Evolutionary conservation across 1,140 invertebrate species (phyloP).

Genomic region (Cotesia typhae): DNA sequence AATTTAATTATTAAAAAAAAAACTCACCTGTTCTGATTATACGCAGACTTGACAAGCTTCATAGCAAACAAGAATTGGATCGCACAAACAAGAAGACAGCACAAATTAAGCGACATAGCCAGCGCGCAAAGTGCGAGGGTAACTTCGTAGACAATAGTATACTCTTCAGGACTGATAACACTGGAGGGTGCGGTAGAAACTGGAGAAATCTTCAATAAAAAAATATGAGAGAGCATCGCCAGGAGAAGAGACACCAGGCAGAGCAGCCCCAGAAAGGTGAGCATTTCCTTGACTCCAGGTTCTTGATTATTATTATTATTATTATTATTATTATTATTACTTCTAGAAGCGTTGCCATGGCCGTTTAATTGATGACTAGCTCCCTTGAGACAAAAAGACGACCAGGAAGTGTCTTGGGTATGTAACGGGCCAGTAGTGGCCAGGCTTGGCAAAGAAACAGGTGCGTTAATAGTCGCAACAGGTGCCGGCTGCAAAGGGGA

Average conservation of each 20-base stretch:
- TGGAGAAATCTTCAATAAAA: slow-evolving; percentile 85
- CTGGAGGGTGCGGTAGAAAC: slow-evolving; percentile 67
- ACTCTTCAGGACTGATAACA: slow-evolving; percentile 76
- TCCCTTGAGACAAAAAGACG: slow-evolving; percentile 59
- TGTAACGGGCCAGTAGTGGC: slow-evolving; percentile 27
- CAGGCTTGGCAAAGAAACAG: slow-evolving; percentile 16
- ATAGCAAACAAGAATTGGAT: slow-evolving; percentile 94
- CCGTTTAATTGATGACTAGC: neutral
- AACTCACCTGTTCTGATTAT: slow-evolving; percentile 59
- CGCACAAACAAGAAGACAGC: slow-evolving; percentile 90
- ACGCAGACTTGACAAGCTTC: slow-evolving; percentile 83
- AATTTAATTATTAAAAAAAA: slow-evolving; percentile 4
- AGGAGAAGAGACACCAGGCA: slow-evolving; percentile 85
- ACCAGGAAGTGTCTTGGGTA: slow-evolving; percentile 65
- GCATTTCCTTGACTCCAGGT: slow-evolving; percentile 78
- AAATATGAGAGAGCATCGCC: slow-evolving; percentile 83
- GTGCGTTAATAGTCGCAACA: slow-evolving; percentile 39
- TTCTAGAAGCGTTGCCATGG: slow-evolving; percentile 55
- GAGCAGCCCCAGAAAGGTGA: slow-evolving; percentile 86
- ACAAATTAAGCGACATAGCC: slow-evolving; percentile 86
- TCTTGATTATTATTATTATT: slow-evolving; percentile 57
- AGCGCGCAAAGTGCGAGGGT: slow-evolving; percentile 87
- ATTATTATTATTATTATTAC: slow-evolving; percentile 43
- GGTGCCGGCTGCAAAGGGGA: slow-evolving; percentile 50
- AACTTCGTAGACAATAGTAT: slow-evolving; percentile 88